Evolutionary conservation across 2,113 vertebrate genomes (phyloP).

Genomic region (Periophthalmodon schlosseri): DNA sequence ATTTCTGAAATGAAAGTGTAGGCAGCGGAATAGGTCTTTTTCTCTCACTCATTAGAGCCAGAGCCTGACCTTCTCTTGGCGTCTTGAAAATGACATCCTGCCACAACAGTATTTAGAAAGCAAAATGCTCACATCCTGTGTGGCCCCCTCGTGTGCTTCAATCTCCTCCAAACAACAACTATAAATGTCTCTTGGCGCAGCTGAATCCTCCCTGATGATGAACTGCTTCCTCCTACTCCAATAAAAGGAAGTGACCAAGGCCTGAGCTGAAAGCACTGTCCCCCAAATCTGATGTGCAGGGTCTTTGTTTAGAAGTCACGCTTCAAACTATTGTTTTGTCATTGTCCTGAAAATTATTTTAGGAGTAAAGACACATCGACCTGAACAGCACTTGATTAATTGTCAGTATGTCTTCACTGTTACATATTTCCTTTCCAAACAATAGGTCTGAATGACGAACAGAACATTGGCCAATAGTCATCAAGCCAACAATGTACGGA

Average conservation of each 20-base stretch:
- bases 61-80: conserved; percentile 23
- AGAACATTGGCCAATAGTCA: no score
- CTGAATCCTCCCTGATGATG: conserved; percentile 31
- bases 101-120: conserved; percentile 43
- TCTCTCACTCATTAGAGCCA: not conserved
- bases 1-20: not conserved
- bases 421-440: not conserved
- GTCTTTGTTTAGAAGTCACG: not conserved
- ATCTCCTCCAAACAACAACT: conserved; percentile 27
- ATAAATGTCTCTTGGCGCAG: conserved; percentile 37
- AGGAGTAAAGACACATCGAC: not conserved
- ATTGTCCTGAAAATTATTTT: conserved; percentile 1
- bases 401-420: not conserved
- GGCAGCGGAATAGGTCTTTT: conserved; percentile 6
- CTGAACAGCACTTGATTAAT: not conserved
- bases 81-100: conserved; percentile 46
- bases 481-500: no score
- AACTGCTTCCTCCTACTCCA: conserved; percentile 44
- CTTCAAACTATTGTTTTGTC: not conserved
- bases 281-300: conserved; percentile 20
- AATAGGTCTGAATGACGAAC: no score
- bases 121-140: conserved; percentile 51
- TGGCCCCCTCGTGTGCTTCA: not conserved
- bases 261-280: not conserved
- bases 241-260: conserved; percentile 37